phyloP scores from a whole-genome alignment of 2,888 invertebrate species.

The Keiferia lycopersicella region DNA sequence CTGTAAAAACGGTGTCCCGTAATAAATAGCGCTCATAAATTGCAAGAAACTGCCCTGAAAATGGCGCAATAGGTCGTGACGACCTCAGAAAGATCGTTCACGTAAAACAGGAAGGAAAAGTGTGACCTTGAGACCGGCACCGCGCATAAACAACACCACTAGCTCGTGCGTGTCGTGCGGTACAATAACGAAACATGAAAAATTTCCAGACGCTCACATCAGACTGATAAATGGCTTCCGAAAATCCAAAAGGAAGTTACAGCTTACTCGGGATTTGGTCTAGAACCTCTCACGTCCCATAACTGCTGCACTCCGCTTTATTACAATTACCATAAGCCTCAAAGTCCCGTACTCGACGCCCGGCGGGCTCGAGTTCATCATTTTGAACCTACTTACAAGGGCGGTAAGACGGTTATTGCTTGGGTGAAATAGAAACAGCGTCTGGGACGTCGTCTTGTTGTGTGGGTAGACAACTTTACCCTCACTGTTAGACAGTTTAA shows the following conservation, averaged over 20 bases:
- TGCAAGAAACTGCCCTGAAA: constrained; percentile 8
- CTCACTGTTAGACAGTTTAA: constrained; percentile 63
- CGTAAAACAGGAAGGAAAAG: constrained; percentile 15
- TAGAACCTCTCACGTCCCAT: constrained; percentile 82
- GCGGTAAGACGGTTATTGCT: constrained; percentile 78
- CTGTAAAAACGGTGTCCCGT: neutral
- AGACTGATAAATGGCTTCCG: constrained; percentile 83
- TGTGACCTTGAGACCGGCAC: constrained; percentile 52
- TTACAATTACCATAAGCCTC: constrained; percentile 82
- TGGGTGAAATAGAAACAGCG: constrained; percentile 77
- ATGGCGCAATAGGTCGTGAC: constrained; percentile 17
- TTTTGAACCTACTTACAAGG: constrained; percentile 78
- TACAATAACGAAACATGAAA: constrained; percentile 82
- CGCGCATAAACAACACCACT: constrained; percentile 65
- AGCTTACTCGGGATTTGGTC: constrained; percentile 82
- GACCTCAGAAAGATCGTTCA: constrained; percentile 12
- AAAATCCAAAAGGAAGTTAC: constrained; percentile 83
- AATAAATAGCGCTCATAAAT: constrained; percentile 20
- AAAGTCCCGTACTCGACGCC: constrained; percentile 79
- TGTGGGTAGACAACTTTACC: constrained; percentile 63
- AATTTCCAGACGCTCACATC: constrained; percentile 81
- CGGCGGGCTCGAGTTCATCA: constrained; percentile 67
- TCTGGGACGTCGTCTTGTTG: constrained; percentile 62
- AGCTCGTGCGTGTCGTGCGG: constrained; percentile 71
- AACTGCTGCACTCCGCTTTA: constrained; percentile 82